Conservation (phyloP, 2,113 vertebrate species). For the Oreochromis spilurus region DNA sequence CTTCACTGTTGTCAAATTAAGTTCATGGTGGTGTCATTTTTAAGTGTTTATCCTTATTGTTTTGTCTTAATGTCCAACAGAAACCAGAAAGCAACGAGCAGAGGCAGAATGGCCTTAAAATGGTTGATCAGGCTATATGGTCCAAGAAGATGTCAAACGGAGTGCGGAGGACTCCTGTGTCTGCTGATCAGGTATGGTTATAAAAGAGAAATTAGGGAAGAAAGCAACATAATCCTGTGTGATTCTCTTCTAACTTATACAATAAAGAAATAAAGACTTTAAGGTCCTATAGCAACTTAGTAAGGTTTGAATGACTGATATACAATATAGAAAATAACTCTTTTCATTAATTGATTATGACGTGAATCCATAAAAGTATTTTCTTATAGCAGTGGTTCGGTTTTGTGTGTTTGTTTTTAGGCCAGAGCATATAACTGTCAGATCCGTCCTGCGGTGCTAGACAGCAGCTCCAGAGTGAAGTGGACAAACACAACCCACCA, state of each 20-base stretch:
- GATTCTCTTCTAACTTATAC: neutral
- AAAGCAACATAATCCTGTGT: neutral
- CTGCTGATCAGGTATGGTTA: conserved; percentile 91
- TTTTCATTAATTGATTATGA: neutral
- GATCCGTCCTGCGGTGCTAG: conserved; percentile 88
- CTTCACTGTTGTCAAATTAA: neutral
- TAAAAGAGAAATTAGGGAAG: neutral
- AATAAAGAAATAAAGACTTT: neutral
- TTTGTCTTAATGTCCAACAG: conserved; percentile 54
- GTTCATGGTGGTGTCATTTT: neutral
- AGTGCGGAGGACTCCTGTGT: conserved; percentile 88
- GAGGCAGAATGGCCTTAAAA: conserved; percentile 97
- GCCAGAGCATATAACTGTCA: conserved; percentile 92
- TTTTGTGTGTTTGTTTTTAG: conserved; percentile 53
- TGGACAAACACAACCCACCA: conserved; percentile 92
- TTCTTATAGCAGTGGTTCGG: neutral
- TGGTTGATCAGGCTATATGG: conserved; percentile 99
- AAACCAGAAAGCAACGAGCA: conserved; percentile 95
- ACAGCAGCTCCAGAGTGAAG: conserved; percentile 87
- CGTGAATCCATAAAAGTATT: neutral
- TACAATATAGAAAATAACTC: neutral
- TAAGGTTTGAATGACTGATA: neutral
- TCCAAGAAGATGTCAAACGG: conserved; percentile 99
- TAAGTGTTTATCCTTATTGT: neutral
- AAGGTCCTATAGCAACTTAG: neutral